phyloP scores from a whole-genome alignment of 2,797 vertebrate species.

The Odontamblyopus lacepedii region DNA sequence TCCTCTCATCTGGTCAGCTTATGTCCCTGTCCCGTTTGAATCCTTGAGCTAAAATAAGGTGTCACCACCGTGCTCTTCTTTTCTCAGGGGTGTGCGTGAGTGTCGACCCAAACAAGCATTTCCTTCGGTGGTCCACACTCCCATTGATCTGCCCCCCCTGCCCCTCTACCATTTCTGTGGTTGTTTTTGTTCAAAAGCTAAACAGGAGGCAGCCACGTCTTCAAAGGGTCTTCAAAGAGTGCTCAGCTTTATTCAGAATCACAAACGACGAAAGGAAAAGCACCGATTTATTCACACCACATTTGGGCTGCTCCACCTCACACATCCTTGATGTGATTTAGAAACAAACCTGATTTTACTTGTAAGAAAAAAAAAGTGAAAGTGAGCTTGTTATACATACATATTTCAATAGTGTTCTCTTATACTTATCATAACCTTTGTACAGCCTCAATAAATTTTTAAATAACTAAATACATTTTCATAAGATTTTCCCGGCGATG shows the following conservation, averaged over 20 bases:
- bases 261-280: neutral
- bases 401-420: no score
- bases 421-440: no score
- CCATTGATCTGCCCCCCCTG: slow-evolving; percentile 30
- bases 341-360: neutral
- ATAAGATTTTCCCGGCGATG: no score
- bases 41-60: slow-evolving; percentile 6
- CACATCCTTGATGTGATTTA: neutral
- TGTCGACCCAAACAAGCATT: slow-evolving; percentile 30
- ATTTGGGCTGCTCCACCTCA: neutral
- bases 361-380: neutral
- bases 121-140: slow-evolving; percentile 3
- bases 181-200: slow-evolving; percentile 31
- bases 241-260: slow-evolving; percentile 2
- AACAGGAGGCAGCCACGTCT: slow-evolving; percentile 19
- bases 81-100: slow-evolving; percentile 1
- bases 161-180: neutral
- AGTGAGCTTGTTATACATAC: neutral
- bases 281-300: neutral
- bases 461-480: no score
- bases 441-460: no score
- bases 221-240: slow-evolving; percentile 29
- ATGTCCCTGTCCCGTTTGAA: neutral
- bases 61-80: neutral
- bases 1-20: neutral